Evolutionary conservation across 2,797 vertebrate species (phyloP).

Genomic region (Nyctalus aviator): DNA sequence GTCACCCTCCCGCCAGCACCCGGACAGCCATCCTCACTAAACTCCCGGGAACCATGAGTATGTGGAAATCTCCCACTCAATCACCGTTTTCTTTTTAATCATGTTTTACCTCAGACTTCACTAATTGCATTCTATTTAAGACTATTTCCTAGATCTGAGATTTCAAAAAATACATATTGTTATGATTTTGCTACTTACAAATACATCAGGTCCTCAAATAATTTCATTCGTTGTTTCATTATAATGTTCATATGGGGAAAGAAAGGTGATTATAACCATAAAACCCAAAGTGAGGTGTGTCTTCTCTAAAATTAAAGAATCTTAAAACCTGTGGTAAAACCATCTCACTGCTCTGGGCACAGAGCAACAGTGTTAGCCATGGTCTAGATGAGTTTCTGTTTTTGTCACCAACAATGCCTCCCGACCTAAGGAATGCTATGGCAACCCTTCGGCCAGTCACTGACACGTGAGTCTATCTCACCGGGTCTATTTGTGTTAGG

Average conservation of each 20-base stretch:
- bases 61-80: background rate
- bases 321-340: background rate
- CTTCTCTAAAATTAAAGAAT: constrained; percentile 6
- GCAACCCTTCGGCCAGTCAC: background rate
- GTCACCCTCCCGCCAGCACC: background rate
- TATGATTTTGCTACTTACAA: background rate
- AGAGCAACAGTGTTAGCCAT: background rate
- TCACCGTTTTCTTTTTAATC: background rate
- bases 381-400: background rate
- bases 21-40: background rate
- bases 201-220: background rate
- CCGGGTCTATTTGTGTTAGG: background rate
- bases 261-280: too few species aligned
- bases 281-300: background rate
- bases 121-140: background rate
- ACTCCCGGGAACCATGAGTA: background rate
- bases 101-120: background rate
- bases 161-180: constrained; percentile 21
- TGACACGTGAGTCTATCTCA: background rate
- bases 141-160: background rate
- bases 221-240: background rate
- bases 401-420: background rate
- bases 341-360: background rate
- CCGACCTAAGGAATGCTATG: background rate
- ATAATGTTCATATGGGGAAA: background rate